phyloP scores from a whole-genome alignment of 2,888 invertebrate genomes.

The Hirtodrosophila trivittata region DNA sequence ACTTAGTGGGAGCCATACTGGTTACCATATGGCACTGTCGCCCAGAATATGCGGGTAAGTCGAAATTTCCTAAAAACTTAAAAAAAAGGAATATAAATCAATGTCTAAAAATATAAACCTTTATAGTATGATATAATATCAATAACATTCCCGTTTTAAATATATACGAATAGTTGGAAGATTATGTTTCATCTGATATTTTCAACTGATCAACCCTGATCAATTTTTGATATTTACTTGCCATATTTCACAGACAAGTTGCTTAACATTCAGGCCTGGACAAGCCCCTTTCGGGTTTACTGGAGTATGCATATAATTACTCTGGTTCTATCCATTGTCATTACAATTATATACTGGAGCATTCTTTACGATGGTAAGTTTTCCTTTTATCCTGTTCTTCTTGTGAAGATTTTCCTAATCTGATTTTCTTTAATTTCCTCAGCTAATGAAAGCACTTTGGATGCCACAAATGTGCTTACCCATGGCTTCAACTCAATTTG shows the following conservation, averaged over 20 bases:
- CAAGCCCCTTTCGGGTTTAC: conserved; percentile 85
- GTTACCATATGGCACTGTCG: conserved; percentile 83
- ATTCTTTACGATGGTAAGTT: conserved; percentile 79
- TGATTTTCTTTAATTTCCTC: conserved; percentile 39
- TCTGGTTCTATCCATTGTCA: conserved; percentile 88
- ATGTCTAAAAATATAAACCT: background rate
- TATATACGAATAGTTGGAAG: too few relatives aligned
- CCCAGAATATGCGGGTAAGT: conserved; percentile 82
- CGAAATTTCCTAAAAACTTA: background rate
- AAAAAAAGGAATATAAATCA: too few relatives aligned
- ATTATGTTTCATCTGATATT: too few relatives aligned
- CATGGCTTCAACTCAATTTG: conserved; percentile 91
- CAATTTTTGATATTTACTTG: background rate
- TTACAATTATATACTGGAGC: conserved; percentile 90
- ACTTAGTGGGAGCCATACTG: conserved; percentile 80
- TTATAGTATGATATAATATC: too few relatives aligned
- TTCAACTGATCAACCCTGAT: too few relatives aligned
- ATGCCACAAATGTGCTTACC: conserved; percentile 88
- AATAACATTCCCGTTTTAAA: too few relatives aligned
- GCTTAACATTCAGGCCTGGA: conserved; percentile 76
- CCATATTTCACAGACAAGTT: conserved; percentile 72
- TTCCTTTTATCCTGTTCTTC: background rate
- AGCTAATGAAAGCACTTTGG: conserved; percentile 82
- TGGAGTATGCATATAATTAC: conserved; percentile 89
- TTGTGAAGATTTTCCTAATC: background rate